Evolutionary conservation across 2,797 vertebrate species (phyloP).

Genomic region (Sebastes diaconus): DNA sequence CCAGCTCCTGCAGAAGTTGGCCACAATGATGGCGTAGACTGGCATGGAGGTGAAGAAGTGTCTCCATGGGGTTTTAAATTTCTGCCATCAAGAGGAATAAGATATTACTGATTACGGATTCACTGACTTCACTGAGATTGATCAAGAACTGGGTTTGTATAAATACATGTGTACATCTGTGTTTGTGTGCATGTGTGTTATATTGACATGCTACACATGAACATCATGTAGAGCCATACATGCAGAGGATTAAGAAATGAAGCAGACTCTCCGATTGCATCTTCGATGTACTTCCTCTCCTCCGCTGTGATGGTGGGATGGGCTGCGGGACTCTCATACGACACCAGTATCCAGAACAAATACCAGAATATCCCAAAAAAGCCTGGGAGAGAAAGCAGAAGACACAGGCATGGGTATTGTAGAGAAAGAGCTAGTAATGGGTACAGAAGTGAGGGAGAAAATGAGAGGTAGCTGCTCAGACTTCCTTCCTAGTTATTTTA

Average conservation of each 20-base stretch:
- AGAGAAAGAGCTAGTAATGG: background rate
- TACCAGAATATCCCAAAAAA: conserved; percentile 96
- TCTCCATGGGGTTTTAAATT: conserved; percentile 91
- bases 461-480: background rate
- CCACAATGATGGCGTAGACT: conserved; percentile 93
- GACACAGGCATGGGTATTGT: background rate
- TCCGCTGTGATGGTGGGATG: conserved; percentile 96
- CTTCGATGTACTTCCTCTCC: conserved; percentile 96
- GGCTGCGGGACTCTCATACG: conserved; percentile 95
- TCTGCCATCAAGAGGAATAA: conserved; percentile 75
- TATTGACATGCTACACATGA: conserved; percentile 52
- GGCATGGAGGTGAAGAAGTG: conserved; percentile 95
- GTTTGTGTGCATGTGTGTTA: conserved; percentile 37
- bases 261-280: conserved; percentile 95
- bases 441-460: background rate
- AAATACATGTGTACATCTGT: background rate
- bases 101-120: background rate
- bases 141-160: background rate
- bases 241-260: conserved; percentile 88
- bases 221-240: conserved; percentile 60
- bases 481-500: background rate
- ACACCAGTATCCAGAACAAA: conserved; percentile 96
- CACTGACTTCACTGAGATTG: background rate
- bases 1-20: conserved; percentile 96
- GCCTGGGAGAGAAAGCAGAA: conserved; percentile 73